phyloP scores from a whole-genome alignment of 2,113 vertebrate genomes.

The Marmota monax region DNA sequence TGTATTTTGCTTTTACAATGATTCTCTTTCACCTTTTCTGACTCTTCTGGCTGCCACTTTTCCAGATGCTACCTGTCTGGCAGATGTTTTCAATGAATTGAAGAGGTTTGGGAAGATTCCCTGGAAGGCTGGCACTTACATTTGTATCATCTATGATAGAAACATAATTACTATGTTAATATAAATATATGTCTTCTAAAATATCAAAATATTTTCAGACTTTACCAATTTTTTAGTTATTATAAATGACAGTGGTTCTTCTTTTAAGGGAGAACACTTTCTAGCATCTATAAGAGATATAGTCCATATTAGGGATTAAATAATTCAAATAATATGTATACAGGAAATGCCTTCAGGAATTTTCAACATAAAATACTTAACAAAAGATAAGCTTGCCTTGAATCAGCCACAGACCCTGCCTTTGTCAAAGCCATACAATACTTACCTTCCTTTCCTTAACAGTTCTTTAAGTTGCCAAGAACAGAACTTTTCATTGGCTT shows the following conservation, averaged over 20 bases:
- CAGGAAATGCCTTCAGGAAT: constrained; percentile 1
- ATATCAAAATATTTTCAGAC: constrained; percentile 59
- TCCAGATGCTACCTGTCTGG: neutral
- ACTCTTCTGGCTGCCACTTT: neutral
- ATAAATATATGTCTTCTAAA: constrained; percentile 54
- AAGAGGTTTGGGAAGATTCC: constrained; percentile 38
- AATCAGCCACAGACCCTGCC: neutral
- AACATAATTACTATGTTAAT: constrained; percentile 59
- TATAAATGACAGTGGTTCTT: constrained; percentile 21
- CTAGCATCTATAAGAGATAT: neutral
- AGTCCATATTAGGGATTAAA: neutral
- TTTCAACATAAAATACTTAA: constrained; percentile 37
- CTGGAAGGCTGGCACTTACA: constrained; percentile 24
- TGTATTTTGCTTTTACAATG: neutral
- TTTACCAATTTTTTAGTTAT: constrained; percentile 51
- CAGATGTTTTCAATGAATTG: neutral
- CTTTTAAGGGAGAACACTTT: constrained; percentile 11
- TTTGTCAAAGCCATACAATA: constrained; percentile 10
- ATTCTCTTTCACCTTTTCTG: constrained; percentile 32
- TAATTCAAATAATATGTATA: neutral
- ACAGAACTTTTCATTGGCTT: constrained; percentile 24
- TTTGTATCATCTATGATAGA: constrained; percentile 43
- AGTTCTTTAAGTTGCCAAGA: neutral
- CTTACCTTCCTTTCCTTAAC: neutral
- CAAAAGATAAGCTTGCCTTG: neutral